These are phyloP conservation scores for Picus viridis DNA, from an alignment of 2,797 vertebrate species.

Conservation along the genomic window DNA sequence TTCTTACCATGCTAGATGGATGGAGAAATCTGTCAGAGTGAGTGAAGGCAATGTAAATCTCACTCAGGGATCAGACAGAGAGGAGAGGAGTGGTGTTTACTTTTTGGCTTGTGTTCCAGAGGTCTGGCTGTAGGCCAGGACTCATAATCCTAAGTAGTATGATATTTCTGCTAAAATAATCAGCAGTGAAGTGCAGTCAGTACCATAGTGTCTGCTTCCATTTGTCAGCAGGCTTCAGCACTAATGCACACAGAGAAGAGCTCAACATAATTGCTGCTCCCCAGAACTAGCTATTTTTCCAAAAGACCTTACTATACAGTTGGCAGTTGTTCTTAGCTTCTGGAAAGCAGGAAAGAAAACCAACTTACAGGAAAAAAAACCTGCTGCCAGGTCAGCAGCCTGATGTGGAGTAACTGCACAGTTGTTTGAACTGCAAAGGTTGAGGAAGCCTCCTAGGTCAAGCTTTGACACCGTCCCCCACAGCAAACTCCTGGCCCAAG, in stretches of 20 bases:
- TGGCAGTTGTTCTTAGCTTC: background rate
- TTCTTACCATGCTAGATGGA: background rate
- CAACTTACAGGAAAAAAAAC: background rate
- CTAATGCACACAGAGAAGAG: background rate
- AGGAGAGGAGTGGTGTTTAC: slow-evolving; percentile 15
- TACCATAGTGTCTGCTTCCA: background rate
- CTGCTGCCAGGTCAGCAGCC: background rate
- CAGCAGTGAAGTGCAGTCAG: background rate
- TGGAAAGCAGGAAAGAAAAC: background rate
- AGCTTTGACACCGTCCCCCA: no score
- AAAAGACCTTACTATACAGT: background rate
- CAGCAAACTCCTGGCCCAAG: no score
- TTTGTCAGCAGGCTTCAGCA: background rate
- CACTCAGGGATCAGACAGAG: background rate
- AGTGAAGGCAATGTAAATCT: slow-evolving; percentile 26
- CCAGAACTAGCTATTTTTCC: slow-evolving; percentile 2
- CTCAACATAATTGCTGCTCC: background rate
- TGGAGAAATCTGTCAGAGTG: background rate
- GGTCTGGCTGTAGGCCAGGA: slow-evolving; percentile 22
- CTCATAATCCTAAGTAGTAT: slow-evolving; percentile 38
- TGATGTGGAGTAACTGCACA: background rate
- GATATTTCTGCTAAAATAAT: slow-evolving; percentile 54
- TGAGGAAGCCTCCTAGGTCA: background rate
- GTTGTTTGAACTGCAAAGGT: background rate
- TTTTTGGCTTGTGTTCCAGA: background rate